Conservation (phyloP, 2,113 vertebrate species). For the Nicator chloris region DNA sequence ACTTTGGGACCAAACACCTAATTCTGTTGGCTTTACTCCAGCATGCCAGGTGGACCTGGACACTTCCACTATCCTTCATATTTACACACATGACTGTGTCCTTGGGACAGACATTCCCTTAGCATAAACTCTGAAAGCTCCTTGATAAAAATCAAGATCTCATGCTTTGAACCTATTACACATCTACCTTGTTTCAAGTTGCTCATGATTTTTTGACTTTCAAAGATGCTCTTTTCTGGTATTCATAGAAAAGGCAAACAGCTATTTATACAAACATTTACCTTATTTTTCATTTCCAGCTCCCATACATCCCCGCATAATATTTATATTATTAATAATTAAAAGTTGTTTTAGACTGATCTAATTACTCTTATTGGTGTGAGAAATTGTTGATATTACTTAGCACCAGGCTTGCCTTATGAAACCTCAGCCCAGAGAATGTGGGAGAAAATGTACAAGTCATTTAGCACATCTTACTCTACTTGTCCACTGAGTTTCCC, state of each 20-base stretch:
- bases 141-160: not conserved
- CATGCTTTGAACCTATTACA: not conserved
- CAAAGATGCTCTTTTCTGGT: not conserved
- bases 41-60: not conserved
- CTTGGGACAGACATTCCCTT: not conserved
- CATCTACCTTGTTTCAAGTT: not conserved
- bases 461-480: not conserved
- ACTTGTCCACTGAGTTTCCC: not conserved
- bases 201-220: not conserved
- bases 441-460: not conserved
- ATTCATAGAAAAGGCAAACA: not conserved
- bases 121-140: not conserved
- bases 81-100: not conserved
- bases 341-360: not conserved
- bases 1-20: not conserved
- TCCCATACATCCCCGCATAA: not conserved
- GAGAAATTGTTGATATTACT: not conserved
- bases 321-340: not conserved
- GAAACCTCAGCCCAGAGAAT: not conserved
- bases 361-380: not conserved
- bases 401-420: not conserved
- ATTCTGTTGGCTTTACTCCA: not conserved
- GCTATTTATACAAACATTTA: not conserved
- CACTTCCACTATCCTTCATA: not conserved
- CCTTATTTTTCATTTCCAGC: not conserved